Base-by-base conservation (phyloP, 1,140 invertebrate genomes). In the Cydia strobilella region DNA sequence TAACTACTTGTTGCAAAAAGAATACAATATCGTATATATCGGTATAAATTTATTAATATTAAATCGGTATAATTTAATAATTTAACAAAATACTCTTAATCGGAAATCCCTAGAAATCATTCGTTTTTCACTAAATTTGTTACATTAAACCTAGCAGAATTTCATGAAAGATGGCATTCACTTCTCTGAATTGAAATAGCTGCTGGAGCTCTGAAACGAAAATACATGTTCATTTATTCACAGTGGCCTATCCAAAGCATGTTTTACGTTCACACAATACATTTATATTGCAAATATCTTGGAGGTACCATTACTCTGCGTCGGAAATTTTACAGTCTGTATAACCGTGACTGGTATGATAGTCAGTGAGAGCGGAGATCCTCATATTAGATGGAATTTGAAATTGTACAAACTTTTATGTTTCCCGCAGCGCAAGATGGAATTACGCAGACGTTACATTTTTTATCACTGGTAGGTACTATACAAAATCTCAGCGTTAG, bases 341-440 rank as follows among this genome's bases (percentile, higher is more conserved):
- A 69, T 23, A 35, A 23, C 65, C 15, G 35, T 6, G 23, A 9
- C 0, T 31, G 63, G n/a, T 15, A 66, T 15, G n/a, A 66, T n/a
- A 9, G 15, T 25, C 13, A n/a, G 25, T 25, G 25, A 23, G 15
- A 27, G 25, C 9, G 25, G 15, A 69, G 7, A 39, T 31, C 25
- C 6, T 66, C 27, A 31, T 66, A 31, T 66, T 66, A 35, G 27
- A 35, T 39, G 31, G 65, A 69, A 35, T 69, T 69, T 69, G 6
- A 69, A 69, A 69, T 69, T 69, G 4, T 69, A 69, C 9, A 35
- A 66, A 23, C 18, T 69, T 69, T 69, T 69, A 69, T 35, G 65
- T 35, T n/a, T 39, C 65, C 31, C 65, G 12, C 27, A n/a, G 65
- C 65, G 15, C 27, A 66, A 35, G 65, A 69, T 66, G 12, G 4